phyloP scores from a whole-genome alignment of 2,113 vertebrate genomes.

The Pampusana beccarii region DNA sequence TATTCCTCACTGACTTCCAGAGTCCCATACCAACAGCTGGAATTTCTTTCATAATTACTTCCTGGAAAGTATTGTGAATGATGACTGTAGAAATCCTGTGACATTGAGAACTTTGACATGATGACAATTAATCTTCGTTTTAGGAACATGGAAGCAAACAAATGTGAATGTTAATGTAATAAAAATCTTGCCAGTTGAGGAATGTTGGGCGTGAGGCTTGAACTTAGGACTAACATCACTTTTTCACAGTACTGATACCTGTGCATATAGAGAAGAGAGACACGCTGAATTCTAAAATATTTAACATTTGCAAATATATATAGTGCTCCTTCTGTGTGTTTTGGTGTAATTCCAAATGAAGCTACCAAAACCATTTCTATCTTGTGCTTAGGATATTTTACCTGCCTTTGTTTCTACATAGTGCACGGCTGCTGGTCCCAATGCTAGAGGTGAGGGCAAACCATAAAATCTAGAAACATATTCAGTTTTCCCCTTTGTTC shows the following conservation, averaged over 20 bases:
- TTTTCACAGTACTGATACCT: neutral
- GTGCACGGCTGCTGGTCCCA: neutral
- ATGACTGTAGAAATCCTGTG: slow-evolving; percentile 11
- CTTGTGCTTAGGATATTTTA: neutral
- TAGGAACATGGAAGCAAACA: neutral
- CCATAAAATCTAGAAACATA: neutral
- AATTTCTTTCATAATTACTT: neutral
- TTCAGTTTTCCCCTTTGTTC: neutral
- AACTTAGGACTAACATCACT: neutral
- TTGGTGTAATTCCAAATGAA: neutral
- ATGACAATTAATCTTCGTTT: slow-evolving; percentile 39
- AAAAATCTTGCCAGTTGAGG: neutral
- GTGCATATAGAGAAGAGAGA: neutral
- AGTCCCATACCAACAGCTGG: slow-evolving; percentile 11
- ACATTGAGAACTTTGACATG: slow-evolving; percentile 1
- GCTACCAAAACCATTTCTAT: neutral
- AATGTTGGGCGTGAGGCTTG: neutral
- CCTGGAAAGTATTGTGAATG: neutral
- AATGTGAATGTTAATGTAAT: slow-evolving; percentile 42
- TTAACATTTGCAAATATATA: neutral
- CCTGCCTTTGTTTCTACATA: neutral
- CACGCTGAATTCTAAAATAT: neutral
- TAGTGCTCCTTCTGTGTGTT: neutral
- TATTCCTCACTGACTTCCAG: neutral
- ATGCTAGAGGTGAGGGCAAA: neutral